Evolutionary conservation across 2,113 vertebrate species (phyloP).

Genomic region (Bubo blakistoni): DNA sequence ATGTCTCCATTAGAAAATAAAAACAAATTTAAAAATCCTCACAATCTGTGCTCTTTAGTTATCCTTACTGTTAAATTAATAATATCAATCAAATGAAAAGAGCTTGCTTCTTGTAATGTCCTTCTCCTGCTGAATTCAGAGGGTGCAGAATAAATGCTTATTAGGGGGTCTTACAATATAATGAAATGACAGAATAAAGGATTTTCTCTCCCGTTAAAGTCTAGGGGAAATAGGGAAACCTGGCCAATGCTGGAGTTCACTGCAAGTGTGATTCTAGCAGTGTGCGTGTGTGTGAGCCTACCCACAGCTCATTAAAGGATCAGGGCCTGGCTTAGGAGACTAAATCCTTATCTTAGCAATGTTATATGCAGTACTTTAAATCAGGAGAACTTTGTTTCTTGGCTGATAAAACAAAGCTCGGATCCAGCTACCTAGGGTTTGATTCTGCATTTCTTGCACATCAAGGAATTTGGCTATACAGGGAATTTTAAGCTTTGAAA

Average conservation of each 20-base stretch:
- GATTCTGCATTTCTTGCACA: slow-evolving; percentile 45
- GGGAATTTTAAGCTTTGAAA: slow-evolving; percentile 55
- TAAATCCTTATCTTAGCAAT: slow-evolving; percentile 36
- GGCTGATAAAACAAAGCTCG: slow-evolving; percentile 52
- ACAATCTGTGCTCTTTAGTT: neutral
- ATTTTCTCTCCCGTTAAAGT: neutral
- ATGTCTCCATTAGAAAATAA: neutral
- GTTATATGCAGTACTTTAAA: slow-evolving; percentile 1
- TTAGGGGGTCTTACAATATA: neutral
- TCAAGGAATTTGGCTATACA: slow-evolving; percentile 51
- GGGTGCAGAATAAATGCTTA: neutral
- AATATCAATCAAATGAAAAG: neutral
- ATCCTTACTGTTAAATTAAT: neutral
- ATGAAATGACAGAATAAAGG: neutral
- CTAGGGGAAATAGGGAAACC: neutral
- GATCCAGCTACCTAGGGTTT: slow-evolving; percentile 48
- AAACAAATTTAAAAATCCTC: neutral
- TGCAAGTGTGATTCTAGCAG: neutral
- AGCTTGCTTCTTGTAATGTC: neutral
- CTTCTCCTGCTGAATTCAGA: neutral
- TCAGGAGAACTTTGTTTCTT: slow-evolving; percentile 48
- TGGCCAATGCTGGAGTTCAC: neutral
- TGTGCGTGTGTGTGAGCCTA: neutral
- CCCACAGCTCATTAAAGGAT: slow-evolving; percentile 38
- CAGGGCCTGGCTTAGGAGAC: slow-evolving; percentile 28